These are phyloP conservation scores for Osmerus mordax DNA, from an alignment of 2,113 vertebrate species.

Conservation along the genomic window DNA sequence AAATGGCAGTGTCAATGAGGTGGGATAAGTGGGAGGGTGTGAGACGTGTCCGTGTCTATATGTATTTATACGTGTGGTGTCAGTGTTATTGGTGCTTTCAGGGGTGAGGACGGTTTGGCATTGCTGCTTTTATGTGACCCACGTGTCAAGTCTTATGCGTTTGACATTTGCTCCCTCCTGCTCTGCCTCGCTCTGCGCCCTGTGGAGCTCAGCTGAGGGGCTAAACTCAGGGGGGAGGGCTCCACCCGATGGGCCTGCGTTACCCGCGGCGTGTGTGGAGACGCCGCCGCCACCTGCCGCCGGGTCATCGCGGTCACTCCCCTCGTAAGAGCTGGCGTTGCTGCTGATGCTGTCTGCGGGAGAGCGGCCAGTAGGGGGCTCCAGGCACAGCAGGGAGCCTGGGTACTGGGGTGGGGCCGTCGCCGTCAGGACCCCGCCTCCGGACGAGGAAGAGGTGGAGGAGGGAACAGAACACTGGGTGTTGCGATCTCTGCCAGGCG, in stretches of 20 bases:
- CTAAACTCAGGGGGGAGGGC: constrained; percentile 75
- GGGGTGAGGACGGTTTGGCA: background rate
- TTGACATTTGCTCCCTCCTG: constrained; percentile 85
- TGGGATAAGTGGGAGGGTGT: constrained; percentile 38
- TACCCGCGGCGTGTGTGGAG: constrained; percentile 63
- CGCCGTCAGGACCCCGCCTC: constrained; percentile 54
- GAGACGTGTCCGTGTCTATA: constrained; percentile 44
- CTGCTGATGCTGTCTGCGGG: constrained; percentile 91
- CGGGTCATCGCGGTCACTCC: constrained; percentile 84
- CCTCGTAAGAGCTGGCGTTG: constrained; percentile 89
- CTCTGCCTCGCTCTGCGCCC: constrained; percentile 76
- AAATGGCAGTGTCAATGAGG: constrained; percentile 20
- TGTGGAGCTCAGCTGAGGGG: constrained; percentile 78
- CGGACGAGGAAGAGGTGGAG: constrained; percentile 58
- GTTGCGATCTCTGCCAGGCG: constrained; percentile 87
- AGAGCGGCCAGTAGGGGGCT: constrained; percentile 82
- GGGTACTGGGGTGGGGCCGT: constrained; percentile 74
- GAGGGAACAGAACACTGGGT: constrained; percentile 77
- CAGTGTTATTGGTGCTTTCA: constrained; percentile 4
- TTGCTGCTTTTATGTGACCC: constrained; percentile 82
- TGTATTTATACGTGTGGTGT: constrained; percentile 15
- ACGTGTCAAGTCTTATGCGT: constrained; percentile 91
- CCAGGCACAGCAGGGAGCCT: constrained; percentile 76
- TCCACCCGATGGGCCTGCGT: constrained; percentile 64
- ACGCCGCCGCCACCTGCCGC: constrained; percentile 56